Base-by-base conservation (phyloP, 2,113 vertebrate species). In the Callionymus lyra region DNA sequence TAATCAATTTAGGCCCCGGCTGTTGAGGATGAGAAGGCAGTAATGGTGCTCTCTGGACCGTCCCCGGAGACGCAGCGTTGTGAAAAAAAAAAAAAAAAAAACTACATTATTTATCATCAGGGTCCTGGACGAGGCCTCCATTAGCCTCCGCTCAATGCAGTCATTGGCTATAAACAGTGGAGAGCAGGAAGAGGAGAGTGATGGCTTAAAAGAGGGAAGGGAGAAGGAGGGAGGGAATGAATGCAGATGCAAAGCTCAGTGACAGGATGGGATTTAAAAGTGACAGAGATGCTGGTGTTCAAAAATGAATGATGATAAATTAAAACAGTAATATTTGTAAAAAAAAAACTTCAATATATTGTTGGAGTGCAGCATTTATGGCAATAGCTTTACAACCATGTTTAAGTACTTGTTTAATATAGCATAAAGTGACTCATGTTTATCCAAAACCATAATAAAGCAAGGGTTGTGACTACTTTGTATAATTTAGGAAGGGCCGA, bases 41-140 rank as follows among this genome's bases (percentile, higher is more conserved):
- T 97, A 97, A 96, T 92, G 92, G 92, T 92, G 92, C 92, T 94
- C 88, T 94, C 89, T 88, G 85, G 83, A 84, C 74, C 51, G 67
- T 88, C 92, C 84, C 93, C 27, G 4, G 90, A 82, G 93, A 91
- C 66, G 66, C 74, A 50, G 86, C 90, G 90, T 94, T 94, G 95
- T 91, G 89, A 89, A 91, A 87, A 27, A 27, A 89, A 91, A 87
- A 83, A 97, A 90, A 89, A 91, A 87, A 27, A 27, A 89, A 91
- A 87, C 83, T 98, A 93, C 90, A 98, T 97, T 98, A 98, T 97
- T 98, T 94, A 98, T 97, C 92, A 97, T 90, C 91, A 91, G 90
- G 88, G 82, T 82, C 77, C 79, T 82, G 88, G 84, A 87, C 76
- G 79, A 89, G 87, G 87, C 87, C 76, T 97, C 93, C 95, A 97